phyloP scores from a whole-genome alignment of 2,113 vertebrate genomes.

The Noctilio leporinus region DNA sequence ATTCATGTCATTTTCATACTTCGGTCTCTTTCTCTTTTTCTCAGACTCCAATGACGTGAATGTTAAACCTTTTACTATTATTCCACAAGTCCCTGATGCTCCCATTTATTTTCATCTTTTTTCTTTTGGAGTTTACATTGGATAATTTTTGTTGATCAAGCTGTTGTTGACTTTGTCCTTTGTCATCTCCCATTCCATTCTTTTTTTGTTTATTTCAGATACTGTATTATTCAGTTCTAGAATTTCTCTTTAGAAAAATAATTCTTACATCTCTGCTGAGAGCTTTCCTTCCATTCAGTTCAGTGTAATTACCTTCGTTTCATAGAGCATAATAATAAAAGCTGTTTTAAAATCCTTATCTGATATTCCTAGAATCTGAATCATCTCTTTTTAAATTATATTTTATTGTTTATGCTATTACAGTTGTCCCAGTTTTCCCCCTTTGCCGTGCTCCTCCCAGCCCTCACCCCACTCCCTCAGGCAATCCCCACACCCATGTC shows the following conservation, averaged over 20 bases:
- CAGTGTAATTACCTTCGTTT: background rate
- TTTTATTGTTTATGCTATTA: no score
- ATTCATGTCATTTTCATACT: background rate
- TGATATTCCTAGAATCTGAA: background rate
- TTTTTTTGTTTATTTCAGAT: background rate
- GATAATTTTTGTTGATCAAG: background rate
- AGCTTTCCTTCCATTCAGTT: background rate
- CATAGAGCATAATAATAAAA: background rate
- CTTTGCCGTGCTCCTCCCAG: no score
- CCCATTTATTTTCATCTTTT: background rate
- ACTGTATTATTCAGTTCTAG: background rate
- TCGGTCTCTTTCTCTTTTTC: background rate
- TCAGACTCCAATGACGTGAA: background rate
- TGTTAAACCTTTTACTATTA: background rate
- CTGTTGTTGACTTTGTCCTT: background rate
- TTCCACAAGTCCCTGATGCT: background rate
- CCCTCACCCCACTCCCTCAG: no score
- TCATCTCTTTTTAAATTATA: background rate
- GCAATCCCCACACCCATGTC: no score
- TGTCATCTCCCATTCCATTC: background rate
- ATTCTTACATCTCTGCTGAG: background rate
- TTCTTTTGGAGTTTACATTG: background rate
- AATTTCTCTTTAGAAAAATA: background rate
- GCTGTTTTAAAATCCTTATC: background rate
- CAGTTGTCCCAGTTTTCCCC: no score